Base-by-base conservation (phyloP, 2,113 vertebrate genomes). In the Tupaia chinensis region DNA sequence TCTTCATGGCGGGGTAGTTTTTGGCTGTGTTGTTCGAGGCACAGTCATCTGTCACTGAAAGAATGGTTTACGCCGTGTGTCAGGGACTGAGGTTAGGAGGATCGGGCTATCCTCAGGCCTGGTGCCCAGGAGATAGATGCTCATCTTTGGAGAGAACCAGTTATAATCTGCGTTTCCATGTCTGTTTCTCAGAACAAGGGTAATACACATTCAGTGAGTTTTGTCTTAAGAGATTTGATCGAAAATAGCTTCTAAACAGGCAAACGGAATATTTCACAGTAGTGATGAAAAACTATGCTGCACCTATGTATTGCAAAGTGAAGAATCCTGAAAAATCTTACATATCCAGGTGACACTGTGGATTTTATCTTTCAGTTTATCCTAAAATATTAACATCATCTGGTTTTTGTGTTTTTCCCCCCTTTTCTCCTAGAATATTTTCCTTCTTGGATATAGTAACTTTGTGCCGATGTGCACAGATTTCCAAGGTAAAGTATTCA, bases 371-470 rank as follows among this genome's bases (percentile, higher is more conserved):
- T 95, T 92, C 54, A 61, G 83, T 29, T 87, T 92, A 60, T 83
- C 6, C 66, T 90, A 17, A 93, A 90, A 88, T 95, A 32, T 86
- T 97, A 89, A 97, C 29, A 58, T 13, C 15, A 2, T 92, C 70
- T 96, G 68, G 58, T 88, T 85, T 81, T 89, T 94, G 79, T 96
- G 10, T 97, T 97, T 94, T 89, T 76, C 44, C 17, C 44, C 17
- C 60, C 65, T 98, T 97, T 98, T 89, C 98, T 97, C 97, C 89
- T 97, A 99, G 99, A 99, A 99, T 99, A 99, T 99, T 99, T 99
- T 99, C 99, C 98, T 99, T 99, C 98, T 98, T 99, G 98, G 99
- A 99, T 97, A 99, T 99, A 98, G 99, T 99, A 94, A 99, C 99
- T 90, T 98, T 99, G 94, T 99, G 99, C 98, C 98, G 99, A 96